These are phyloP conservation scores for Drosophila kanapiae DNA, from an alignment of 1,140 invertebrate genomes.

Conservation along the genomic window DNA sequence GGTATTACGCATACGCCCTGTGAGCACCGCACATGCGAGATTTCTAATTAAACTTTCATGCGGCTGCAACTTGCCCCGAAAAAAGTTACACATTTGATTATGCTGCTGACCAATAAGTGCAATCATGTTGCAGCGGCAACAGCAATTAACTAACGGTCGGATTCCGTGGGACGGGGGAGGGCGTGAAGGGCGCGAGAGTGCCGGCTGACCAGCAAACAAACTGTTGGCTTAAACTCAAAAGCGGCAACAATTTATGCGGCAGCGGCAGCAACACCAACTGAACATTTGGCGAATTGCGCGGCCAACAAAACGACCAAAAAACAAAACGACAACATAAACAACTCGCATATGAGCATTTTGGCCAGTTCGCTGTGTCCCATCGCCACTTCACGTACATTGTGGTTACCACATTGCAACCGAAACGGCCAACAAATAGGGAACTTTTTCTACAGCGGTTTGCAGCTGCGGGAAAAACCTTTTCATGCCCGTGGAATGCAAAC, in stretches of 20 bases:
- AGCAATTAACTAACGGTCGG: conserved; percentile 70
- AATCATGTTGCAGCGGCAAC: conserved; percentile 58
- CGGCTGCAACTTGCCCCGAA: conserved; percentile 39
- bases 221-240: conserved; percentile 82
- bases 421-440: conserved; percentile 49
- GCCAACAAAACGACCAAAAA: conserved; percentile 28
- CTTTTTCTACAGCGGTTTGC: conserved; percentile 38
- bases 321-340: conserved; percentile 56
- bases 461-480: conserved; percentile 36
- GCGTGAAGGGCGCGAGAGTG: conserved; percentile 20
- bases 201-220: conserved; percentile 77
- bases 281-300: conserved; percentile 45
- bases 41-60: conserved; percentile 77
- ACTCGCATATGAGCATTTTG: conserved; percentile 63
- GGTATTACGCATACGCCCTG: conserved; percentile 39
- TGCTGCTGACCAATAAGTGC: conserved; percentile 76
- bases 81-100: conserved; percentile 82
- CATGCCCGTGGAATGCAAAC: conserved; percentile 38
- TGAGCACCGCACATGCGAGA: conserved; percentile 35
- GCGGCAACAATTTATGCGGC: conserved; percentile 77
- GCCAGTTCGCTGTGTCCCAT: conserved; percentile 40
- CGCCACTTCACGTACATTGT: conserved; percentile 39
- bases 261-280: conserved; percentile 24
- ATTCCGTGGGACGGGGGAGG: neutral
- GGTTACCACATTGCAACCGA: conserved; percentile 63